phyloP scores from a whole-genome alignment of 2,888 invertebrate genomes.

The Pyralis farinalis region DNA sequence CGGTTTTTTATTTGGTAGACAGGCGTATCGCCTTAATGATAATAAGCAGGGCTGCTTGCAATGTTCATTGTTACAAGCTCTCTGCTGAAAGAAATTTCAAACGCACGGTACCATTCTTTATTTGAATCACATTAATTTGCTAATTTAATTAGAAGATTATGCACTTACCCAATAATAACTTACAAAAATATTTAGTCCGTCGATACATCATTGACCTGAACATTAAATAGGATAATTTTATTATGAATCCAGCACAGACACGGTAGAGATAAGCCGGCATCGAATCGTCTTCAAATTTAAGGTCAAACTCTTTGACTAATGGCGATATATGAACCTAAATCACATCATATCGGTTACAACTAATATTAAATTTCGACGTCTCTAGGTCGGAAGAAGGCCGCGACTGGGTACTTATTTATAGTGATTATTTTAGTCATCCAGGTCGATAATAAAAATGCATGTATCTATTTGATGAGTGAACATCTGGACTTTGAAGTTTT shows the following conservation, averaged over 20 bases:
- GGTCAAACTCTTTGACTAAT: constrained; percentile 23
- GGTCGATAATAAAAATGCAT: constrained; percentile 46
- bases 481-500: constrained; percentile 47
- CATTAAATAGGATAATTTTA: constrained; percentile 15
- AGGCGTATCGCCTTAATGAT: too few relatives aligned
- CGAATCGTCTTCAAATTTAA: constrained; percentile 17
- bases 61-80: too few relatives aligned
- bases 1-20: too few relatives aligned
- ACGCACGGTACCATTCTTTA: too few relatives aligned
- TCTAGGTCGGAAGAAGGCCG: constrained; percentile 60
- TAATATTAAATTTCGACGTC: constrained; percentile 44
- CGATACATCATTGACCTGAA: constrained; percentile 17
- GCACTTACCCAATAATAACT: constrained; percentile 6
- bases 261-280: constrained; percentile 15
- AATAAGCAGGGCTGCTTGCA: too few relatives aligned
- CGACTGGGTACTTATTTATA: constrained; percentile 43
- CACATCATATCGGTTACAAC: constrained; percentile 41
- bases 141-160: too few relatives aligned
- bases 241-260: constrained; percentile 15
- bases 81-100: too few relatives aligned
- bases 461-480: constrained; percentile 53
- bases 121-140: too few relatives aligned
- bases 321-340: constrained; percentile 26
- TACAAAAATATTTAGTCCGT: constrained; percentile 14
- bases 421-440: constrained; percentile 50